Evolutionary conservation across 2,888 invertebrate species (phyloP), one percentile per base, ranked within the genome.

Genomic region (Neoitamus cyanurus): DNA sequence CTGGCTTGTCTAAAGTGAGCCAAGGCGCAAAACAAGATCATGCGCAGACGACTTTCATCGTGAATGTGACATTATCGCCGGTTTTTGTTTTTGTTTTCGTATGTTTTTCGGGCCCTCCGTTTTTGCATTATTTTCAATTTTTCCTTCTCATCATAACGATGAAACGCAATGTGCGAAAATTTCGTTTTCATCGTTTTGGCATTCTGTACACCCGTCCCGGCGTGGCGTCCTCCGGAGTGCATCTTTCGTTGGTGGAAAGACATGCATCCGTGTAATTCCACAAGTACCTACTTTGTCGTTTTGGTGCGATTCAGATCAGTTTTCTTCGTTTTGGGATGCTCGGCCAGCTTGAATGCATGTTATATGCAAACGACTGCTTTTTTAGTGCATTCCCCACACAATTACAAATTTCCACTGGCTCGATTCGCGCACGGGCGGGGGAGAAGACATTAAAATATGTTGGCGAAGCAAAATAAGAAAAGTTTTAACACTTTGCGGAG

Each of bases 21-120:
- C 58, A 69, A 36, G 82, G 82, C 82, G 82, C 82, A 82, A 82
- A 82, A 68, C 82, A 82, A 69, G 69, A 82, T 69, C 82, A 82
- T 82, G 82, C 82, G 69, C 82, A 82, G 82, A 82, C 68, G 82
- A 82, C 82, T 82, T 82, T 82, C 82, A 69, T 82, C 69, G 36
- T 69, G 82, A 69, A 82, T 82, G 69, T 82, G 82, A 82, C 82
- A 69, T 82, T 82, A 82, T 82, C 68, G 42, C 15, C 30, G 69
- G 28, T 34, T 28, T 82, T 80, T 78, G 13, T 46, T 78, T n/a
- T 75, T 42, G 7, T 75, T 42, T 75, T 80, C 15, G 5, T 42
- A 6, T 20, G 6, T 46, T 77, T 25, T 77, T 77, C 6, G n/a
- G n/a, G 4, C 25, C 69, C 30, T n/a, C 28, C 25, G 6, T 70